Evolutionary conservation across 2,888 invertebrate species (phyloP), one percentile per base, ranked within the genome.

Genomic region (Conistra vaccinii): DNA sequence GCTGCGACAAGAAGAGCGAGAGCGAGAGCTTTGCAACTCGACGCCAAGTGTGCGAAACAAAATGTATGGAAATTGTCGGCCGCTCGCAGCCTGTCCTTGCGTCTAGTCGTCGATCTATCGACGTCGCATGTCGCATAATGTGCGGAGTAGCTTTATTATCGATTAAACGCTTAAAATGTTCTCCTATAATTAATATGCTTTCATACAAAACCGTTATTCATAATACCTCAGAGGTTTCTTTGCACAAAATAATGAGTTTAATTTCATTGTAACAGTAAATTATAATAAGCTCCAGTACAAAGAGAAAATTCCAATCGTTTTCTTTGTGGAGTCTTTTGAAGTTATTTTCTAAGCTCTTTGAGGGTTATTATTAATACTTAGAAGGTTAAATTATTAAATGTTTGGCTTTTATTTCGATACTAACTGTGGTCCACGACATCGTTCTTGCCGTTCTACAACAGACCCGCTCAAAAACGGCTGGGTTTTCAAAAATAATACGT

Each of bases 201-300:
- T 45, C n/a, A 32, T 51, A 32, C 17, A 7, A 42, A 51, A 53
- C 20, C n/a, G 14, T 57, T 55, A 10, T 61, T 66, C 26, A 7
- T 51, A 58, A 63, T 57, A 51, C 14, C 51, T 51, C 1, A 1
- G 45, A 35, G 29, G 17, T 68, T 72, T 51, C 42, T 69, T 60
- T 66, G 32, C 48, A 45, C 1, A 57, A 66, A 51, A 61, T 81
- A 76, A 81, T 77, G 63, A 72, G 23, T 55, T 72, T 80, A 76
- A 71, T 81, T 76, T 76, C 53, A 42, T 20, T 68, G 23, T 68
- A 58, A 42, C 20, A 60, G 29, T 58, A 71, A 66, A 78, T 69
- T 68, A 77, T 78, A 60, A 72, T 65, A 66, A 74, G 66, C 61
- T 23, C 20, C 35, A 10, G 26, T 26, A 57, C 68, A 80, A 78